Percentiles rank a stretch among this genome's conserved stretches.
Conservation (phyloP, 2,888 invertebrate species). For the Siphonodentalium dalli region DNA sequence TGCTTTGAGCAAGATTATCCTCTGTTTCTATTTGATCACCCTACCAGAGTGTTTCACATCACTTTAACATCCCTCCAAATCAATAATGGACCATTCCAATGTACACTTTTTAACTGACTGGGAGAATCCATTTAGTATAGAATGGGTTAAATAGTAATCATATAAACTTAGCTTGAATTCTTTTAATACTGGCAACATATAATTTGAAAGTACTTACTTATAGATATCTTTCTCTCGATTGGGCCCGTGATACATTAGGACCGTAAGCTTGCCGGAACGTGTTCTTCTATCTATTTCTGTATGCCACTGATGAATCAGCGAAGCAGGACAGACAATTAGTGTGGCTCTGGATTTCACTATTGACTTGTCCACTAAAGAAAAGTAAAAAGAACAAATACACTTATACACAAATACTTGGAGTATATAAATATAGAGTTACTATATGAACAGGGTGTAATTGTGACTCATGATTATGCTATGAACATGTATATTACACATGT, state of each 20-base stretch:
- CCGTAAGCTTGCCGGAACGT: slow-evolving; percentile 71
- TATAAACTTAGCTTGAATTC: no score
- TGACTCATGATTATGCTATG: neutral
- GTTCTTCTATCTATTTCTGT: slow-evolving; percentile 75
- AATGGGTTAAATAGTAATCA: no score
- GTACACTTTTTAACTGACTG: no score
- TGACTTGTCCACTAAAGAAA: slow-evolving; percentile 42
- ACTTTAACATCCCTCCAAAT: no score
- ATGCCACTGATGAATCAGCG: slow-evolving; percentile 89
- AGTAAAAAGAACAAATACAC: neutral
- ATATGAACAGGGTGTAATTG: neutral
- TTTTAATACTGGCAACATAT: no score
- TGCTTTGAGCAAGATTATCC: no score
- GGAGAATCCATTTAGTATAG: no score
- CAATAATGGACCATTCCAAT: no score
- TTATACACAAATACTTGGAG: neutral
- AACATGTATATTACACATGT: neutral
- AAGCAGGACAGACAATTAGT: slow-evolving; percentile 91
- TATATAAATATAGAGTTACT: neutral
- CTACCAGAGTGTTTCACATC: no score
- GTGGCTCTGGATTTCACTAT: slow-evolving; percentile 59
- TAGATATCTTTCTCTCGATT: slow-evolving; percentile 71
- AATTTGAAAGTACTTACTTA: slow-evolving; percentile 38
- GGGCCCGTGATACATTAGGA: slow-evolving; percentile 82
- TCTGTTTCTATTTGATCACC: no score